These are phyloP conservation scores for Anniella stebbinsi DNA, from an alignment of 2,797 vertebrate species.

Conservation along the genomic window DNA sequence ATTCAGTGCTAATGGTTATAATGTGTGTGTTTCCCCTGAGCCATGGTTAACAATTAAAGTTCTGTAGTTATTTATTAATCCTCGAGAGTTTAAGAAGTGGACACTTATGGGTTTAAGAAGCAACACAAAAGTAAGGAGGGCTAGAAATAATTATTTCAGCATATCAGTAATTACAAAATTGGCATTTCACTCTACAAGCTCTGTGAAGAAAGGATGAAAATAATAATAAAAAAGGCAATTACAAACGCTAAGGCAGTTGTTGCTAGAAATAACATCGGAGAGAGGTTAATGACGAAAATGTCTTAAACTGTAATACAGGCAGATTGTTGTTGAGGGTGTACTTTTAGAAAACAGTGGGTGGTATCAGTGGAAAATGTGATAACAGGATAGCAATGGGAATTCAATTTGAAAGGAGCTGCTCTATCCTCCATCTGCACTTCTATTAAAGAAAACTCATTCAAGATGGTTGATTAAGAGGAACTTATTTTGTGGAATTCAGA, in stretches of 20 bases:
- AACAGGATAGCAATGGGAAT: conserved; percentile 41
- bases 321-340: conserved; percentile 37
- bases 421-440: conserved; percentile 50
- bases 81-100: conserved; percentile 41
- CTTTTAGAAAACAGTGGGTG: conserved; percentile 58
- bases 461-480: conserved; percentile 10
- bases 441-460: conserved; percentile 47
- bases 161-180: conserved; percentile 39
- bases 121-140: conserved; percentile 29
- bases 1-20: conserved; percentile 21
- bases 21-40: conserved; percentile 26
- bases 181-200: conserved; percentile 27
- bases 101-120: conserved; percentile 23
- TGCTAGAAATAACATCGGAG: conserved; percentile 46
- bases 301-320: conserved; percentile 41
- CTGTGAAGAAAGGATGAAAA: conserved; percentile 24
- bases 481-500: neutral
- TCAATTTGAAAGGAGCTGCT: conserved; percentile 46
- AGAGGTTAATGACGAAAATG: conserved; percentile 56
- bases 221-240: neutral
- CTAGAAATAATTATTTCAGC: conserved; percentile 47
- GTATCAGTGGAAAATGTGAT: conserved; percentile 49
- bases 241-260: conserved; percentile 16
- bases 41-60: conserved; percentile 38
- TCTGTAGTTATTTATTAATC: conserved; percentile 33